phyloP scores from a whole-genome alignment of 2,888 invertebrate species.

The Himalopsyche japonica region DNA sequence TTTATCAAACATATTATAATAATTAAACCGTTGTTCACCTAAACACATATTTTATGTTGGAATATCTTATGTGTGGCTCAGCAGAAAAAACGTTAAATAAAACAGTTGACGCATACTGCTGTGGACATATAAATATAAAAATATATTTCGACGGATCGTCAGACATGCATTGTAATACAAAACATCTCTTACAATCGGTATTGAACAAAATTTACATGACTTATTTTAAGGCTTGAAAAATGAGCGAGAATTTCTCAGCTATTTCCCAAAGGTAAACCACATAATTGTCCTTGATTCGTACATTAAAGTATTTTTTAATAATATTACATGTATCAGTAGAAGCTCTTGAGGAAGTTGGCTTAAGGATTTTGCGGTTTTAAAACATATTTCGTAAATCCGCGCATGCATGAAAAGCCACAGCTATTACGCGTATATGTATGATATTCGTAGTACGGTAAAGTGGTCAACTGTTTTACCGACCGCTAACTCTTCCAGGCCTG shows the following conservation, averaged over 20 bases:
- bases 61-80: too few species aligned
- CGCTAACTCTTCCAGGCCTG: background rate
- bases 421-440: background rate
- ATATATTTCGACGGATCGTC: too few species aligned
- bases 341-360: background rate
- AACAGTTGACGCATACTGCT: too few species aligned
- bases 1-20: too few species aligned
- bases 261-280: background rate
- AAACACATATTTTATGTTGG: too few species aligned
- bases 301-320: background rate
- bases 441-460: background rate
- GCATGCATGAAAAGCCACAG: background rate
- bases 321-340: background rate
- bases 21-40: too few species aligned
- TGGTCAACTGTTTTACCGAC: background rate
- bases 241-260: background rate
- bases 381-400: background rate
- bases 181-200: too few species aligned
- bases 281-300: background rate
- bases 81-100: too few species aligned
- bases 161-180: too few species aligned
- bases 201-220: too few species aligned
- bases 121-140: too few species aligned
- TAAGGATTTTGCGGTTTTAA: background rate
- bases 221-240: background rate